A percentile compares a stretch with the other conserved stretches of the same genome.
Conservation (phyloP, 2,797 vertebrate genomes). For the Syngnathus acus region DNA sequence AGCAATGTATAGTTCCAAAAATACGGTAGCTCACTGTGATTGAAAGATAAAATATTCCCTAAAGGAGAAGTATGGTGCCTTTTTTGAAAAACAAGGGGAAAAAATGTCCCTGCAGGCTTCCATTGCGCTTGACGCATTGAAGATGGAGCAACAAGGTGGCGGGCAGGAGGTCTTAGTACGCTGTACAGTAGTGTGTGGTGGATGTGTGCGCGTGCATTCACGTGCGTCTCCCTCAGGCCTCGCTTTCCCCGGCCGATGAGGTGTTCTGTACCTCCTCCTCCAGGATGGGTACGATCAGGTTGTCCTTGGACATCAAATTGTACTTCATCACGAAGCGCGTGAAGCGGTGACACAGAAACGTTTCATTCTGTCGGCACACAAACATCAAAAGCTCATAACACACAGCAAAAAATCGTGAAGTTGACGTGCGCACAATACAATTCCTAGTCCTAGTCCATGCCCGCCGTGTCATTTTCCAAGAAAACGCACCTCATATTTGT, state of each 20-base stretch:
- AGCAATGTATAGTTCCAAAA: no score
- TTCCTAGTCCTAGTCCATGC: no score
- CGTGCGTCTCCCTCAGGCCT: constrained; percentile 75
- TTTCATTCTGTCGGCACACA: constrained; percentile 79
- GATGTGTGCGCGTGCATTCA: constrained; percentile 15
- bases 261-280: constrained; percentile 84
- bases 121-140: constrained; percentile 44
- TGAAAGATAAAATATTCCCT: constrained; percentile 25
- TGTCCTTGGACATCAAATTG: constrained; percentile 99
- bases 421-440: no score
- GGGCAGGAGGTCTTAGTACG: constrained; percentile 50
- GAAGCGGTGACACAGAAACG: constrained; percentile 98
- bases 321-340: constrained; percentile 99
- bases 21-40: constrained; percentile 35
- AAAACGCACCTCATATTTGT: constrained; percentile 92
- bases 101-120: constrained; percentile 30
- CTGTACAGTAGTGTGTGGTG: constrained; percentile 48
- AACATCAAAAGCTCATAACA: neutral
- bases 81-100: constrained; percentile 20
- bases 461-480: neutral
- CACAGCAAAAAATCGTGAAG: no score
- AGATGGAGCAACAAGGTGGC: constrained; percentile 41
- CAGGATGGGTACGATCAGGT: constrained; percentile 98
- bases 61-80: constrained; percentile 24
- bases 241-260: constrained; percentile 80